Conservation (phyloP, 2,113 vertebrate genomes). For the Gila orcuttii region DNA sequence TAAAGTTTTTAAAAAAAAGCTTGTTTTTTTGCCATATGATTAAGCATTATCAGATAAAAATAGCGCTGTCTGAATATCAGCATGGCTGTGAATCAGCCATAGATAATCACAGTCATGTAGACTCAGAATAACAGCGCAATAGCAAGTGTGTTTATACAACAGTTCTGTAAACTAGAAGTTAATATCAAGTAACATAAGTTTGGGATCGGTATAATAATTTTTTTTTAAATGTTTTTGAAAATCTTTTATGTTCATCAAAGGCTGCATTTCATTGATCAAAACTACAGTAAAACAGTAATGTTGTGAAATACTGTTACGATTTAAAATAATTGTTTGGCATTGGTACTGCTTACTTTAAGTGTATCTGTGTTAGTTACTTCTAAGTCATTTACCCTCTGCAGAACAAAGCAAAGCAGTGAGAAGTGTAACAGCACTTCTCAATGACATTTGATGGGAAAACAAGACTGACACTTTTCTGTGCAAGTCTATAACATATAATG, state of each 20-base stretch:
- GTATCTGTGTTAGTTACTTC: neutral
- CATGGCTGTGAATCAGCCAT: neutral
- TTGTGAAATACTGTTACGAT: too few relatives aligned
- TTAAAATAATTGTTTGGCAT: too few relatives aligned
- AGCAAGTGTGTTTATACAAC: too few relatives aligned
- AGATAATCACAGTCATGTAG: neutral
- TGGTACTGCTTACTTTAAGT: neutral
- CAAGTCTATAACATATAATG: conserved; percentile 43
- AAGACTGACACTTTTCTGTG: conserved; percentile 58
- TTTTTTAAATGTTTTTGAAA: too few relatives aligned
- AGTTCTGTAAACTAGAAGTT: too few relatives aligned
- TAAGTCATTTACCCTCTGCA: neutral
- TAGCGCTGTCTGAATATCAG: neutral
- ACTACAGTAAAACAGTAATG: too few relatives aligned
- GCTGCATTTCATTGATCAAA: too few relatives aligned
- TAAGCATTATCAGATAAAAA: neutral
- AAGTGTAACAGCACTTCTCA: neutral
- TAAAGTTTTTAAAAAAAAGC: neutral
- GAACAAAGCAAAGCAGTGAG: neutral
- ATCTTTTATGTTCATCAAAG: neutral
- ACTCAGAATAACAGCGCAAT: too few relatives aligned
- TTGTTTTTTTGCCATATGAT: conserved; percentile 51
- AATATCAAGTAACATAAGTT: too few relatives aligned
- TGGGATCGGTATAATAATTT: too few relatives aligned
- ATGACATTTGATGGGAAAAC: neutral